Evolutionary conservation across 2,113 vertebrate species (phyloP), one percentile per base, ranked within the genome.

Genomic region (Ia io): DNA sequence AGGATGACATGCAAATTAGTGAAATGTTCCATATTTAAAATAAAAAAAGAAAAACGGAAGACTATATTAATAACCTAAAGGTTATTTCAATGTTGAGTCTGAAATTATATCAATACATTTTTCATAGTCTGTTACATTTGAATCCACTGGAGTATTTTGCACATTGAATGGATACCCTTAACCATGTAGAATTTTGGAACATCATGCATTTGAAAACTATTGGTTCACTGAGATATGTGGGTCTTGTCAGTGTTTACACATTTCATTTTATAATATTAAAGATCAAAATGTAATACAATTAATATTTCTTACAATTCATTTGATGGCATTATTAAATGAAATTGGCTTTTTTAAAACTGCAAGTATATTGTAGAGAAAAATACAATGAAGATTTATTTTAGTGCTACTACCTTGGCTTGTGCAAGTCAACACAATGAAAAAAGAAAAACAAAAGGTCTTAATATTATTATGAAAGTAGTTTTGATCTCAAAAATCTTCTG

Each of bases 41-140:
- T 7, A n/a, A 67, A 67, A 18, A 67, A 67, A 32, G 30, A 28
- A 87, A 91, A 86, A 73, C 10, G 37, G 42, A 87, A 20, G 30
- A 61, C 6, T 51, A n/a, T 90, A 76, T 95, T 67, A 71, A 56
- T 79, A 88, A 90, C 13, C 23, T 90, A 42, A 87, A 93, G 13
- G 2, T 69, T 37, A 47, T 79, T 86, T 93, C 10, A 73, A 35
- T 40, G 9, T 91, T 80, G 73, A 71, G 76, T 85, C 18, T 47
- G 12, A 91, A 96, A 89, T 74, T 25, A 63, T 11, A 32, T 82
- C 56, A 86, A 63, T 86, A 53, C 59, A 74, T 83, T 73, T 95
- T 86, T 95, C 37, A 93, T 80, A 88, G 32, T 70, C 37, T 35
- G 17, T 63, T 90, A n/a, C n/a, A 42, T 70, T 83, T 65, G 30